Evolutionary conservation across 1,140 invertebrate species (phyloP), one percentile per base, ranked within the genome.

Genomic region (Zelostemma sp.): DNA sequence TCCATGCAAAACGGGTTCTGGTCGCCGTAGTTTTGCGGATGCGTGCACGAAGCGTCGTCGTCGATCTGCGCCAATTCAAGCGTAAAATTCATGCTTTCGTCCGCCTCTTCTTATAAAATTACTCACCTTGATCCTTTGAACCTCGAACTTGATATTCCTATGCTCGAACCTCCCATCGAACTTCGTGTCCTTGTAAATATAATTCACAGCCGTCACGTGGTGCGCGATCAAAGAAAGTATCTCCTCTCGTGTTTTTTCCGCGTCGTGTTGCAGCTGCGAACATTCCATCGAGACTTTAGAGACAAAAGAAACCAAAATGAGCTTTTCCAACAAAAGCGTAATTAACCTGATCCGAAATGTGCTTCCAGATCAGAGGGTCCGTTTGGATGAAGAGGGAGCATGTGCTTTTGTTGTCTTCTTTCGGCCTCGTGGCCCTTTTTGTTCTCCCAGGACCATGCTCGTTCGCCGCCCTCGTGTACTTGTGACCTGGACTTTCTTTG

Each of bases 161-260:
- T 98, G 93, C 75, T 94, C 91, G 58, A 90, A 88, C 72, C 90
- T 88, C 17, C 95, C 94, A 84, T 95, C 92, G 86, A 99, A 99
- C 80, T 92, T 93, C 28, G 97, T 98, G 82, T 95, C 93, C 71
- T 93, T 90, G 86, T 99, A 99, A 81, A 99, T 99, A 80, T 95
- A 95, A 88, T 99, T 99, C 68, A 99, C 96, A 53, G 97, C 97
- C 75, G 97, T 97, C 43, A 99, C 97, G 83, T 99, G 98, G 84
- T 97, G 97, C 33, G 97, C 95, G 83, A 99, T 98, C 57, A 99
- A 87, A 0, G 96, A 97, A 54, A 97, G 88, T 78, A 99, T 99
- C 88, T 99, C 97, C 85, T 99, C 97, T 47, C 94, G 88, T 5
- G 95, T 97, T 86, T 96, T 97, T 78, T 92, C 92, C 72, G 86